Conservation (phyloP, 2,797 vertebrate species). For the Enteromius unitaeniatus region DNA sequence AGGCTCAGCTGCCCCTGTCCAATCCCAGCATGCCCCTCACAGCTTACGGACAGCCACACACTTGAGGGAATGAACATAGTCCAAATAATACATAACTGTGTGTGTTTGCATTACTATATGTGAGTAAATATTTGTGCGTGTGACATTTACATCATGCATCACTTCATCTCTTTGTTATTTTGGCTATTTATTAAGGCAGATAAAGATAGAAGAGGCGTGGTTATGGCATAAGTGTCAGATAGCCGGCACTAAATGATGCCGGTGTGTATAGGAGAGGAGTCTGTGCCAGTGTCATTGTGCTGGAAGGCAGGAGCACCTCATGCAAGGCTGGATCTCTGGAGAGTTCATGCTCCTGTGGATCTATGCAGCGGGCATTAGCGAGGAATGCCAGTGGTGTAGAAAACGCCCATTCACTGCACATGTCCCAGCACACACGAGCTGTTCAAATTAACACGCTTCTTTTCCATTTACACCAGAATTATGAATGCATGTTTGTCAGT, state of each 20-base stretch:
- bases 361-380: slow-evolving; percentile 18
- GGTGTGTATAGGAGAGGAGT: background rate
- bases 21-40: slow-evolving; percentile 29
- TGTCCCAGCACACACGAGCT: background rate
- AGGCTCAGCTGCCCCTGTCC: slow-evolving; percentile 30
- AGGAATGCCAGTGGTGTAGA: slow-evolving; percentile 4
- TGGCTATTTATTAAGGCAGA: slow-evolving; percentile 7
- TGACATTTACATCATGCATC: background rate
- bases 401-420: slow-evolving; percentile 17
- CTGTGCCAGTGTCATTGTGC: background rate
- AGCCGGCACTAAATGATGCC: slow-evolving; percentile 1
- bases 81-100: background rate
- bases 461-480: slow-evolving; percentile 4
- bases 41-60: background rate
- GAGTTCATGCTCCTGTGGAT: background rate
- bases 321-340: background rate
- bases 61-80: slow-evolving; percentile 10
- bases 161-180: slow-evolving; percentile 8
- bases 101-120: background rate
- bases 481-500: slow-evolving; percentile 20
- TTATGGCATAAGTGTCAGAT: background rate
- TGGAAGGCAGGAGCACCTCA: background rate
- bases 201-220: slow-evolving; percentile 23
- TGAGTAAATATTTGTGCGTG: background rate
- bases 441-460: slow-evolving; percentile 12